These are phyloP conservation scores for Acrocephalus scirpaceus DNA, from an alignment of 2,797 vertebrate species.

Conservation along the genomic window DNA sequence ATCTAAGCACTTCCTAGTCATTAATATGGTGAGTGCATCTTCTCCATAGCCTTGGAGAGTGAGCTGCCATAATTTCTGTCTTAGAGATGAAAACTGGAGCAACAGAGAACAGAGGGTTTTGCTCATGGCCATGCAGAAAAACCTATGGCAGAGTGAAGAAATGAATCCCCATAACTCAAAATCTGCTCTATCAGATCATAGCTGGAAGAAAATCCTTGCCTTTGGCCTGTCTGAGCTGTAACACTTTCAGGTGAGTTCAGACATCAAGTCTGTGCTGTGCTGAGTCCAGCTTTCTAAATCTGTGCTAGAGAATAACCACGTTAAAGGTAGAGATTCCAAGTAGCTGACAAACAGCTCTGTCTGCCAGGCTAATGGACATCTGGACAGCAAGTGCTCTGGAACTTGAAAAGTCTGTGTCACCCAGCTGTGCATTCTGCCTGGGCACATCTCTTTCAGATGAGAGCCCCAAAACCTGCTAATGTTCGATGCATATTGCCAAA, in stretches of 20 bases:
- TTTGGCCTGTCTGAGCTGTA: neutral
- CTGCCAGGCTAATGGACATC: neutral
- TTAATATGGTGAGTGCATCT: neutral
- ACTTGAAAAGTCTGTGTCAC: neutral
- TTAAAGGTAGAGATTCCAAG: neutral
- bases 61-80: neutral
- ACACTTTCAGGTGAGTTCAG: neutral
- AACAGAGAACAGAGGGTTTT: neutral
- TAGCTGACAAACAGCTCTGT: neutral
- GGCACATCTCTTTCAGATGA: neutral
- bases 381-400: neutral
- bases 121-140: conserved; percentile 15
- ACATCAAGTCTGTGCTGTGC: neutral
- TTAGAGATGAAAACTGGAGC: neutral
- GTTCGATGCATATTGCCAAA: neutral
- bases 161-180: neutral
- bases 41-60: neutral
- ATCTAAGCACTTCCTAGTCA: neutral
- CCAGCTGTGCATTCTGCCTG: neutral
- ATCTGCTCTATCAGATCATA: neutral
- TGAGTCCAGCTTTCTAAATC: neutral
- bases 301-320: accelerated
- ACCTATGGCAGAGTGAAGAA: neutral
- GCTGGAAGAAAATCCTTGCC: neutral
- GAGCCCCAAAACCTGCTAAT: neutral